Evolutionary conservation across 1,140 invertebrate genomes (phyloP).

Genomic region (Drosophila pseudoobscura): DNA sequence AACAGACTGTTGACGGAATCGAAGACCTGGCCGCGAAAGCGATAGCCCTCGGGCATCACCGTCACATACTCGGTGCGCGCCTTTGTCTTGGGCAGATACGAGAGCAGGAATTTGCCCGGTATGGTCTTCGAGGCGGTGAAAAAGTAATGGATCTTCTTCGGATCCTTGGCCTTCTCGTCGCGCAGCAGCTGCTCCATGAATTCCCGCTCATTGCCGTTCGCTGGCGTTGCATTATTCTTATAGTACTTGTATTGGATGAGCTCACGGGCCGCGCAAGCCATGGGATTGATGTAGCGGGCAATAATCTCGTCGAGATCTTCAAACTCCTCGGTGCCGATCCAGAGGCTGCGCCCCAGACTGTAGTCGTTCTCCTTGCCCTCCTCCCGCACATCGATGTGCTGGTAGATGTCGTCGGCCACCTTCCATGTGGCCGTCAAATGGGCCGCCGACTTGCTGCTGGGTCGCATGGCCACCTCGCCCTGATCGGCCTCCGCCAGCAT

Average conservation of each 20-base stretch:
- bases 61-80: constrained; percentile 96
- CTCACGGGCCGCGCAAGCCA: constrained; percentile 96
- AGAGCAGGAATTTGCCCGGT: constrained; percentile 97
- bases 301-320: constrained; percentile 99
- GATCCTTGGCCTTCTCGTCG: constrained; percentile 93
- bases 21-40: constrained; percentile 95
- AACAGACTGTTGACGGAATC: constrained; percentile 92
- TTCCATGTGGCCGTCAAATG: constrained; percentile 99
- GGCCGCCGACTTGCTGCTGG: constrained; percentile 97
- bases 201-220: constrained; percentile 85
- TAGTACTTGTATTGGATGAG: constrained; percentile 96
- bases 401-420: constrained; percentile 95
- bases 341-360: constrained; percentile 93
- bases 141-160: constrained; percentile 95
- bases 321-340: constrained; percentile 95
- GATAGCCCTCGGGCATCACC: constrained; percentile 95
- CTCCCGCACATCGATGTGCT: constrained; percentile 98
- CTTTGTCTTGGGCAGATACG: constrained; percentile 94
- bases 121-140: constrained; percentile 93
- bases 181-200: constrained; percentile 94
- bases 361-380: constrained; percentile 98
- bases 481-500: constrained; percentile 96
- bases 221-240: constrained; percentile 87
- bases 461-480: constrained; percentile 97
- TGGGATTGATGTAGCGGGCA: constrained; percentile 96